phyloP scores from a whole-genome alignment of 2,797 vertebrate genomes.

The Eurystomus glaucurus region DNA sequence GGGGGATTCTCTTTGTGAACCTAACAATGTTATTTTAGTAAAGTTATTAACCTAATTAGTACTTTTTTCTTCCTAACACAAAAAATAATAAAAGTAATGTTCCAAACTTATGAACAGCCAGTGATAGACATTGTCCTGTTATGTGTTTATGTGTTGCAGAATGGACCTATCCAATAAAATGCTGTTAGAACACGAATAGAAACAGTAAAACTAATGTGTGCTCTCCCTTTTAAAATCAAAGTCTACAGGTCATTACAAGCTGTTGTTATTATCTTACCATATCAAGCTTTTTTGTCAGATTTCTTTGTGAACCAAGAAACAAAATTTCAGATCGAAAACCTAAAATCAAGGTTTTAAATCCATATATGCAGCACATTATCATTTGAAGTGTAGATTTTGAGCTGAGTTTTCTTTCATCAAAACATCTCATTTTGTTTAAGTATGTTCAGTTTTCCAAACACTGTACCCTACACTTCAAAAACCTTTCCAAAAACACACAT shows the following conservation, averaged over 20 bases:
- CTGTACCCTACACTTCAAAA: background rate
- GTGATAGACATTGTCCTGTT: background rate
- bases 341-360: background rate
- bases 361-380: background rate
- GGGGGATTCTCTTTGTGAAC: background rate
- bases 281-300: accelerated
- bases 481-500: accelerated
- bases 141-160: background rate
- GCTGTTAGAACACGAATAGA: background rate
- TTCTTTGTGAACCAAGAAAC: background rate
- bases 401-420: background rate
- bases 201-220: accelerated
- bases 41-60: background rate
- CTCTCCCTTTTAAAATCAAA: background rate
- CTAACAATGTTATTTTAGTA: background rate
- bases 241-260: background rate
- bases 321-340: background rate
- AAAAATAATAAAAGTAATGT: background rate
- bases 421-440: background rate
- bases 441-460: background rate
- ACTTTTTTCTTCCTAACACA: background rate
- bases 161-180: background rate
- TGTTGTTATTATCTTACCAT: background rate
- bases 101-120: background rate
- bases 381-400: background rate